Percentiles rank a stretch among this genome's conserved stretches.
phyloP scores from a whole-genome alignment of 2,888 invertebrate species.

The Drosophila mulleri region DNA sequence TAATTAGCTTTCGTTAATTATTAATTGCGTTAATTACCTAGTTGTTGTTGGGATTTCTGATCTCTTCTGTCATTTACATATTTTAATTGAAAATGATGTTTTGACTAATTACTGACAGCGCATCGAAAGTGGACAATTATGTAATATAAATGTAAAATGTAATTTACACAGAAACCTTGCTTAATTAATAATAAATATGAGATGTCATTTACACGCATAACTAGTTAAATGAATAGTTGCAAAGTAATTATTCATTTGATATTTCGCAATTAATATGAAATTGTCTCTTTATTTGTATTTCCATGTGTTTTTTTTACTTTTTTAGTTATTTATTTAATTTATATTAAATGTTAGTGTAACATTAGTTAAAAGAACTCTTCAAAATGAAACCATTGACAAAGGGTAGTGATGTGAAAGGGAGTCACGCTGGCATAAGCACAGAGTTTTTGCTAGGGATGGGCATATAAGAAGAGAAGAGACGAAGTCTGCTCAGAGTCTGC shows the following conservation, averaged over 20 bases:
- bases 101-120: background rate
- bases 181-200: background rate
- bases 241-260: background rate
- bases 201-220: background rate
- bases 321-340: no score
- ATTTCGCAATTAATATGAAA: no score
- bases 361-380: no score
- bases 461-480: no score
- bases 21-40: slow-evolving; percentile 25
- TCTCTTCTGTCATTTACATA: background rate
- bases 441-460: no score
- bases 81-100: slow-evolving; percentile 7
- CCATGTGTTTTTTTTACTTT: no score
- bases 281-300: no score
- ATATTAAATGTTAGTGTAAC: no score
- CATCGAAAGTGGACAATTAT: background rate
- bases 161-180: background rate
- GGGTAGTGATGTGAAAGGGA: no score
- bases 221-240: background rate
- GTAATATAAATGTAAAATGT: background rate
- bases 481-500: no score
- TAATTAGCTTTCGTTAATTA: slow-evolving; percentile 35
- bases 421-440: no score
- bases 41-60: slow-evolving; percentile 1
- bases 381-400: no score